phyloP scores from a whole-genome alignment of 1,140 invertebrate genomes.

The Achroia grisella region DNA sequence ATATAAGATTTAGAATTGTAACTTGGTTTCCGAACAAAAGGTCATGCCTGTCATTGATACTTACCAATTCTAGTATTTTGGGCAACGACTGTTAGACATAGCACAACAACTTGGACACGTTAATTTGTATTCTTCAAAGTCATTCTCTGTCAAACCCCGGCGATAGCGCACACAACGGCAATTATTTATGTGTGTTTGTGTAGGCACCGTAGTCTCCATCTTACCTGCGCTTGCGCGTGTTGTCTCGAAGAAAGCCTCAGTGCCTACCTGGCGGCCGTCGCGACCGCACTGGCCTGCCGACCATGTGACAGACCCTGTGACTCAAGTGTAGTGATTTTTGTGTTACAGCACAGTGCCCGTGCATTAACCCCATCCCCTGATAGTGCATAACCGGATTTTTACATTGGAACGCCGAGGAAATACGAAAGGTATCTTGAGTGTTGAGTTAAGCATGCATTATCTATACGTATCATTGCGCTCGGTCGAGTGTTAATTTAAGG shows the following conservation, averaged over 20 bases:
- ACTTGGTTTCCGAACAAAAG: no score
- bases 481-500: constrained; percentile 59
- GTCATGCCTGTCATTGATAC: no score
- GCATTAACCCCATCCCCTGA: constrained; percentile 67
- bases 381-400: constrained; percentile 69
- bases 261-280: constrained; percentile 61
- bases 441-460: not conserved
- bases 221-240: constrained; percentile 56
- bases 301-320: constrained; percentile 59
- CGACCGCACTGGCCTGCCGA: constrained; percentile 57
- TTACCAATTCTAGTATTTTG: no score
- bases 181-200: constrained; percentile 11
- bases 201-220: constrained; percentile 46
- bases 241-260: constrained; percentile 65
- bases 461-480: constrained; percentile 21
- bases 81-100: no score
- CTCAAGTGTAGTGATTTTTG: constrained; percentile 61
- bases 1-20: no score
- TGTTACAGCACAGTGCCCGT: constrained; percentile 62
- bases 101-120: no score
- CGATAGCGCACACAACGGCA: constrained; percentile 23
- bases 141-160: constrained; percentile 12
- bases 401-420: constrained; percentile 2
- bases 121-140: not conserved
- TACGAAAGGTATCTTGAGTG: constrained; percentile 11